Percentiles rank a stretch among this genome's conserved stretches.
Conservation (phyloP, 2,113 vertebrate species). For the Echinops telfairi region DNA sequence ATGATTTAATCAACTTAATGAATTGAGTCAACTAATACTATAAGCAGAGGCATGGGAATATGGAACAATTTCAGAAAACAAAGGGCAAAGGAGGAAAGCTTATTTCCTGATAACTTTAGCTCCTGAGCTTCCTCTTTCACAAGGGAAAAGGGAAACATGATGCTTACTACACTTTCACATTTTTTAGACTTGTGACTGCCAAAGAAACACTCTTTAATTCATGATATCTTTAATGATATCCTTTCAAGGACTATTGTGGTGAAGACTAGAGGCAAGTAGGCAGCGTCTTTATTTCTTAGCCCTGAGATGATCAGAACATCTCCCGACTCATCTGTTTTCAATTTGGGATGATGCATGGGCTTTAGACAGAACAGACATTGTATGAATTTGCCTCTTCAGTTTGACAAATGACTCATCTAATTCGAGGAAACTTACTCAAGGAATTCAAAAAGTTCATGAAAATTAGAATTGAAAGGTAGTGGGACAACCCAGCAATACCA, state of each 20-base stretch:
- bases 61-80: slow-evolving; percentile 27
- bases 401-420: slow-evolving; percentile 30
- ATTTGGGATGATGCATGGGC: neutral
- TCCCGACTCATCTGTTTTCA: neutral
- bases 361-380: neutral
- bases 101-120: neutral
- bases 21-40: neutral
- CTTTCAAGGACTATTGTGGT: neutral
- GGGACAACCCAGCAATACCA: too few relatives aligned
- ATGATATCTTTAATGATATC: neutral
- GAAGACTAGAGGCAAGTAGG: neutral
- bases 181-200: neutral
- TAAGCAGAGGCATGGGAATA: neutral
- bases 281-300: neutral
- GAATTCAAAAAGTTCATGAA: too few relatives aligned
- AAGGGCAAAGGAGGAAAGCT: neutral
- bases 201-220: neutral
- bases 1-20: neutral
- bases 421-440: neutral
- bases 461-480: too few relatives aligned
- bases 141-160: neutral
- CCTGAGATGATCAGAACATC: neutral
- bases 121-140: neutral
- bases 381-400: neutral
- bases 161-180: neutral